Conservation (phyloP, 2,113 vertebrate species). For the Python bivittatus region DNA sequence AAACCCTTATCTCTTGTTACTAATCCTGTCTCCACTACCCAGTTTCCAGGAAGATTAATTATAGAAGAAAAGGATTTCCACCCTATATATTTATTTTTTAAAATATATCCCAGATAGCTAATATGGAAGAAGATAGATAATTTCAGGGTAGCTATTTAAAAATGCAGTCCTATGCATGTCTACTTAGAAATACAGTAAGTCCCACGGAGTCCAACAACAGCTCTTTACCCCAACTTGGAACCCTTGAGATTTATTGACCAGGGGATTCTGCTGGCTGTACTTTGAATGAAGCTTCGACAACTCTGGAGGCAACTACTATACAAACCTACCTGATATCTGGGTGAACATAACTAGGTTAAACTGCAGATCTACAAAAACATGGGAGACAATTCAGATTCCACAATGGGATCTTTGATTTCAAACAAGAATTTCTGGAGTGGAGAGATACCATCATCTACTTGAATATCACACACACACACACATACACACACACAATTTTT, state of each 20-base stretch:
- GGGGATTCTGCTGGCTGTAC: background rate
- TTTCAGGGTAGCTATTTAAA: background rate
- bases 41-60: constrained; percentile 34
- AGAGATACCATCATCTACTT: background rate
- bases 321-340: background rate
- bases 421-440: background rate
- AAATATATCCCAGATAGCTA: constrained; percentile 18
- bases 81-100: background rate
- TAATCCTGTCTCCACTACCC: background rate
- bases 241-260: background rate
- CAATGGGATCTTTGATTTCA: background rate
- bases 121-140: constrained; percentile 3
- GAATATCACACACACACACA: no score
- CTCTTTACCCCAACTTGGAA: background rate
- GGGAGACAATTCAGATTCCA: background rate
- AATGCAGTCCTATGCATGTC: background rate
- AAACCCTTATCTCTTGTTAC: constrained; percentile 4
- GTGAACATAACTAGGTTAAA: background rate
- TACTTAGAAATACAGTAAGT: background rate
- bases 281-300: background rate
- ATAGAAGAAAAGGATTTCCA: background rate
- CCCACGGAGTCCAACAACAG: background rate
- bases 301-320: background rate
- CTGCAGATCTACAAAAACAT: background rate
- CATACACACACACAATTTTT: no score